Conservation (phyloP, 2,797 vertebrate genomes). For the Pangasius sanitwongsei region DNA sequence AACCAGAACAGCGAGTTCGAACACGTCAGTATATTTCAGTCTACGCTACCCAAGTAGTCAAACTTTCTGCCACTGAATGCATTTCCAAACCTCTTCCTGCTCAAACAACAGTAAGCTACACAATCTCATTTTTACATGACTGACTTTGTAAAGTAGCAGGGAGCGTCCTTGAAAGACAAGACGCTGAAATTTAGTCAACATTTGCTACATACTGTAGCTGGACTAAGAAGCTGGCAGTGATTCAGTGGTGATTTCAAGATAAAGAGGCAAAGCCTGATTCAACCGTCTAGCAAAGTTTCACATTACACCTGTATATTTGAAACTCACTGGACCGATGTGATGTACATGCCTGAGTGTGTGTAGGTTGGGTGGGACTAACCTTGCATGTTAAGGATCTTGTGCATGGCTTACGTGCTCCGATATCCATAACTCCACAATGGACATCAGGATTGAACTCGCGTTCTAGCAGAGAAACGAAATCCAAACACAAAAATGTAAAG, state of each 20-base stretch:
- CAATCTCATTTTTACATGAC: neutral
- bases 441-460: constrained; percentile 98
- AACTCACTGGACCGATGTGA: neutral
- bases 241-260: neutral
- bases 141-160: neutral
- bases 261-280: neutral
- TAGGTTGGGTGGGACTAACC: constrained; percentile 67
- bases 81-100: neutral
- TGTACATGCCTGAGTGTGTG: neutral
- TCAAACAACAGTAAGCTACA: neutral
- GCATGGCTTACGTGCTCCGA: constrained; percentile 95
- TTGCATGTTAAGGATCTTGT: constrained; percentile 99
- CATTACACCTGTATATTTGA: neutral
- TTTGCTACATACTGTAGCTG: neutral
- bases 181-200: neutral
- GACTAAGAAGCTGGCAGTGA: neutral
- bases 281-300: neutral
- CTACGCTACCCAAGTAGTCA: no score
- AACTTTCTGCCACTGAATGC: neutral
- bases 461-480: constrained; percentile 74
- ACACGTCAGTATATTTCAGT: neutral
- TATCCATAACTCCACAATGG: constrained; percentile 97
- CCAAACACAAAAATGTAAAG: constrained; percentile 23
- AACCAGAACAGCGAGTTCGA: neutral
- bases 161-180: neutral